A percentile compares a stretch with the other conserved stretches of the same genome.
These are phyloP conservation scores for Lasaia peninsularis DNA, from an alignment of 1,140 invertebrate genomes.

Conservation along the genomic window DNA sequence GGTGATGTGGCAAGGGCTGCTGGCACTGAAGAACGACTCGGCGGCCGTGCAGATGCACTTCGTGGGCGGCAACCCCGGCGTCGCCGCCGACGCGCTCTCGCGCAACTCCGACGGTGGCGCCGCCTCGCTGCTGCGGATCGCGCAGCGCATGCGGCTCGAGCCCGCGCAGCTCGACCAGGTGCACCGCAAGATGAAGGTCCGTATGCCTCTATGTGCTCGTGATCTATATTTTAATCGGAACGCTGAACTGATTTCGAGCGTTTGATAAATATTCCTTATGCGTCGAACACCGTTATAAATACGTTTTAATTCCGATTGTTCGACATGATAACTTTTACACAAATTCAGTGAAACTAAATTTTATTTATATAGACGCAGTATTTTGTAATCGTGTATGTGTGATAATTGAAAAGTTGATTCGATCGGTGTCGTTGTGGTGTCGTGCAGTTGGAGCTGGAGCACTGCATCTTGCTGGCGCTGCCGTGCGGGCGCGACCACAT, in stretches of 20 bases:
- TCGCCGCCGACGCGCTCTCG: conserved; percentile 90
- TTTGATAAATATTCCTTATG: too few relatives aligned
- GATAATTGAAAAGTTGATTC: too few relatives aligned
- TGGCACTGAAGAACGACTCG: conserved; percentile 97
- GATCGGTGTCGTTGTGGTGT: conserved; percentile 5
- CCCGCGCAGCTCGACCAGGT: conserved; percentile 96
- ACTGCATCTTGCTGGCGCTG: conserved; percentile 95
- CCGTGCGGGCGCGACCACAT: conserved; percentile 95
- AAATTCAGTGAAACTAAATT: too few relatives aligned
- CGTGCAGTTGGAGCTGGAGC: conserved; percentile 92
- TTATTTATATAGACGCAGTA: too few relatives aligned
- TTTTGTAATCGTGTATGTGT: too few relatives aligned
- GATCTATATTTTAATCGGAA: too few relatives aligned
- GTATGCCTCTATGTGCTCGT: too few relatives aligned
- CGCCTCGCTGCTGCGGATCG: conserved; percentile 92
- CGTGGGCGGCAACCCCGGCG: conserved; percentile 93
- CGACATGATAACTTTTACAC: too few relatives aligned
- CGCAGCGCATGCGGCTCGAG: conserved; percentile 97
- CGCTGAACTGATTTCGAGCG: too few relatives aligned
- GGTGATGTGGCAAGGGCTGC: conserved; percentile 96
- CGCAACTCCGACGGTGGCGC: conserved; percentile 85
- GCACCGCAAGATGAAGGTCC: conserved; percentile 95
- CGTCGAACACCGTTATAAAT: too few relatives aligned
- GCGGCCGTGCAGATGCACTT: conserved; percentile 99
- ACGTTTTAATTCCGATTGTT: too few relatives aligned